Percentiles rank a stretch among this genome's conserved stretches.
These are phyloP conservation scores for Caenorhabditis imperialis DNA, from an alignment of 2,888 invertebrate species.

Conservation along the genomic window DNA sequence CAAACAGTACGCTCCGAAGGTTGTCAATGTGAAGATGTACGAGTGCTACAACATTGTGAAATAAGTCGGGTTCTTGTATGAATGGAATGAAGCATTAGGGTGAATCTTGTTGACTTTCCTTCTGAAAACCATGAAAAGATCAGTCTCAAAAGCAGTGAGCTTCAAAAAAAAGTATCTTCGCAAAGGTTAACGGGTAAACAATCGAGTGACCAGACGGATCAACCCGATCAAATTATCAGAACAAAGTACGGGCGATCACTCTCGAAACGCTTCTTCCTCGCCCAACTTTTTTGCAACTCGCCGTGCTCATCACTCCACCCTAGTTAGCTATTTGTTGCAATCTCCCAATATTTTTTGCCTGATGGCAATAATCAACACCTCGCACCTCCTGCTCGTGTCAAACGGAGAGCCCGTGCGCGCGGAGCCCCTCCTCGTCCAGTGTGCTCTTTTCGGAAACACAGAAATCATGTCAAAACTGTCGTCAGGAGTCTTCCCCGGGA, in stretches of 20 bases:
- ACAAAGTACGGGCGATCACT: conserved; percentile 33
- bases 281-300: not conserved
- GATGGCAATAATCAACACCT: conserved; percentile 16
- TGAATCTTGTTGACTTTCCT: no score
- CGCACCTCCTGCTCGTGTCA: conserved; percentile 20
- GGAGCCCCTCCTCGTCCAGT: not conserved
- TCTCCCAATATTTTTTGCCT: conserved; percentile 1
- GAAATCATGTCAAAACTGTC: conserved; percentile 53
- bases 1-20: conserved; percentile 35
- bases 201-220: conserved; percentile 8
- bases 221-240: conserved; percentile 9
- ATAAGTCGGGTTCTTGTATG: no score
- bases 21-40: conserved; percentile 38
- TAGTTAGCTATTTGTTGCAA: conserved; percentile 1
- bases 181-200: not conserved
- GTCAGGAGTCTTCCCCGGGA: conserved; percentile 4
- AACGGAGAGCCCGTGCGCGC: conserved; percentile 19
- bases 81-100: no score
- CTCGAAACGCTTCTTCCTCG: no score
- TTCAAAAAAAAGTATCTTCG: not conserved
- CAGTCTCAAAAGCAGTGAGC: not conserved
- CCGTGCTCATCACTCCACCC: not conserved
- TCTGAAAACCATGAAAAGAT: not conserved
- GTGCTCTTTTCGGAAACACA: conserved; percentile 3
- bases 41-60: conserved; percentile 40